Evolutionary conservation across 2,113 vertebrate genomes (phyloP).

Genomic region (Notarius quadriscutis): DNA sequence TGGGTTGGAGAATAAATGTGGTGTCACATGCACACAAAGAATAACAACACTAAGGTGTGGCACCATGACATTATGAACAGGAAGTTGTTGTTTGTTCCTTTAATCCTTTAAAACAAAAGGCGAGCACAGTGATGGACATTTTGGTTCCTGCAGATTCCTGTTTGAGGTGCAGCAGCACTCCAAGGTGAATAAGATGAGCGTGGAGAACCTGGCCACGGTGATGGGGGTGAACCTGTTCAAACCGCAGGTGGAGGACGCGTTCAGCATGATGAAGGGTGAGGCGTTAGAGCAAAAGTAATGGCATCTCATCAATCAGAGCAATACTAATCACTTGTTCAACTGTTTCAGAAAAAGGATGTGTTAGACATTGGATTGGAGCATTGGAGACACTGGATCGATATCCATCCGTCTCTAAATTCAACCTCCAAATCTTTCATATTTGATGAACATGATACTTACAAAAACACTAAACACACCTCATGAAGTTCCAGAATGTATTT

Average conservation of each 20-base stretch:
- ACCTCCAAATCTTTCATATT: background rate
- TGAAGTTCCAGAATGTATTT: background rate
- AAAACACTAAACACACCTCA: background rate
- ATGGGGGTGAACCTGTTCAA: constrained; percentile 95
- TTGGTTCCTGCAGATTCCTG: constrained; percentile 79
- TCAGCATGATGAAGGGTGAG: constrained; percentile 91
- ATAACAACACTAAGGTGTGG: background rate
- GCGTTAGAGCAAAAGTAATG: background rate
- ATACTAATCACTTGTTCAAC: background rate
- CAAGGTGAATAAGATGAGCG: constrained; percentile 92
- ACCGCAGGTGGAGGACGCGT: constrained; percentile 88
- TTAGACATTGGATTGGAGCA: background rate
- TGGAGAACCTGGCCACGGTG: constrained; percentile 95
- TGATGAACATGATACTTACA: background rate
- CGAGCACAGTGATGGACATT: background rate
- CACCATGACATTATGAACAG: background rate
- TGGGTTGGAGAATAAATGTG: too few relatives aligned
- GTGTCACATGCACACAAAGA: too few relatives aligned
- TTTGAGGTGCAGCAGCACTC: constrained; percentile 88
- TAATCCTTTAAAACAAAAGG: background rate
- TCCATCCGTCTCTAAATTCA: background rate
- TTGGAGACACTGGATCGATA: background rate
- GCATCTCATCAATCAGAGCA: background rate
- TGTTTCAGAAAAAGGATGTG: background rate
- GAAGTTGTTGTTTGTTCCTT: background rate